Percentiles rank a stretch among this genome's conserved stretches.
phyloP scores from a whole-genome alignment of 2,797 vertebrate genomes.

The Botia almorhae region DNA sequence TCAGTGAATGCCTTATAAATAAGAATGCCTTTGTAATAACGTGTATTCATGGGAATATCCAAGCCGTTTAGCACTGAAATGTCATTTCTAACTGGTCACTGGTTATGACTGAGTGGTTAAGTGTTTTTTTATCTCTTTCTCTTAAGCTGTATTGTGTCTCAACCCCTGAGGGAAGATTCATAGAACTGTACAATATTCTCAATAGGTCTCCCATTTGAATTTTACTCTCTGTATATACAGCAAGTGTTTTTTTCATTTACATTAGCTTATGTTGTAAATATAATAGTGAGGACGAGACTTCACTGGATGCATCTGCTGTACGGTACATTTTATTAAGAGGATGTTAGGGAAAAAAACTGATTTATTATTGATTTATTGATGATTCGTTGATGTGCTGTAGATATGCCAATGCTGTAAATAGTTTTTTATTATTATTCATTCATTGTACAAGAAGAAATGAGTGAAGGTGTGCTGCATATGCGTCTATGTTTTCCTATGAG shows the following conservation, averaged over 20 bases:
- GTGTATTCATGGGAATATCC: conserved; percentile 53
- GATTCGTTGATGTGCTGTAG: conserved; percentile 77
- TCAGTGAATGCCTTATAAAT: conserved; percentile 58
- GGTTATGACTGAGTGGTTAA: conserved; percentile 43
- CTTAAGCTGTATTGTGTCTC: conserved; percentile 28
- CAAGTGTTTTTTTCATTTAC: conserved; percentile 70
- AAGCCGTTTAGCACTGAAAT: conserved; percentile 11
- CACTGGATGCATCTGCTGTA: conserved; percentile 54
- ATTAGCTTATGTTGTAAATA: conserved; percentile 73
- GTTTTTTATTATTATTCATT: conserved; percentile 87
- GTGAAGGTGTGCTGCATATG: conserved; percentile 19
- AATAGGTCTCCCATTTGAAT: conserved; percentile 12
- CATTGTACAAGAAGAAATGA: conserved; percentile 52
- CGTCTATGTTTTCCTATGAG: conserved; percentile 23
- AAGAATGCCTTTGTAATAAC: conserved; percentile 58
- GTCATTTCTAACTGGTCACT: conserved; percentile 44
- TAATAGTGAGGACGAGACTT: conserved; percentile 59
- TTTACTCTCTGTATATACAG: conserved; percentile 70
- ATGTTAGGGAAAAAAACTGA: conserved; percentile 65
- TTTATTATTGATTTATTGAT: conserved; percentile 66
- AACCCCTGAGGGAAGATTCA: conserved; percentile 50
- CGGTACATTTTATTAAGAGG: conserved; percentile 54
- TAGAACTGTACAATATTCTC: conserved; percentile 51
- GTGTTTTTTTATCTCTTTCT: not conserved
- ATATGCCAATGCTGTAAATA: conserved; percentile 84